Conservation (phyloP, 2,113 vertebrate species). For the Kobus ellipsiprymnus region DNA sequence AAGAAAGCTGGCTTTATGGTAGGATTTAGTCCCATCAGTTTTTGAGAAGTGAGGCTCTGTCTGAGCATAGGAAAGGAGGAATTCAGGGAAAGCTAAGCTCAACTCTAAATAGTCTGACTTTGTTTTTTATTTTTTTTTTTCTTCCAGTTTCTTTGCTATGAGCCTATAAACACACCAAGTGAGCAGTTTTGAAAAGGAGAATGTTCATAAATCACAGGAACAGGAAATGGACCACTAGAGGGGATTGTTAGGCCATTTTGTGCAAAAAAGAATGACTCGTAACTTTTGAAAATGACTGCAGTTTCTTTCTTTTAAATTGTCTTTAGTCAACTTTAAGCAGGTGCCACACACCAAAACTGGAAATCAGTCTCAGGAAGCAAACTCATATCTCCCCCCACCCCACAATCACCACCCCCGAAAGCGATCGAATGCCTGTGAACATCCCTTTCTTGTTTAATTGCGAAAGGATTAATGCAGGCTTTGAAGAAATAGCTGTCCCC, state of each 20-base stretch:
- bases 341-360: neutral
- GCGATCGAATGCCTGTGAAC: conserved; percentile 47
- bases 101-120: neutral
- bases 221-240: conserved; percentile 64
- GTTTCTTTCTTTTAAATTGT: neutral
- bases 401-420: neutral
- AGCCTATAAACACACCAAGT: neutral
- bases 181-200: neutral
- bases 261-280: conserved; percentile 34
- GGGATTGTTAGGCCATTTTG: conserved; percentile 67
- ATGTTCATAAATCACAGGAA: neutral
- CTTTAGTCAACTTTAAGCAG: conserved; percentile 56
- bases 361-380: conserved; percentile 45
- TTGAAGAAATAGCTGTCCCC: conserved; percentile 28
- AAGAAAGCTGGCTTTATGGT: neutral
- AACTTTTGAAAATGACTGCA: conserved; percentile 51
- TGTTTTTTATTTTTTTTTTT: neutral
- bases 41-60: neutral
- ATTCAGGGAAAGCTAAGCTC: neutral
- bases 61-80: neutral
- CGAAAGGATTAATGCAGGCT: conserved; percentile 46
- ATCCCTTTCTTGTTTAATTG: conserved; percentile 69
- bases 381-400: neutral
- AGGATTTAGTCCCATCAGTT: neutral
- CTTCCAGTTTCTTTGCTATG: neutral